A percentile compares a stretch with the other conserved stretches of the same genome.
These are phyloP conservation scores for Cantharis rustica DNA, from an alignment of 2,888 invertebrate genomes.

Conservation along the genomic window DNA sequence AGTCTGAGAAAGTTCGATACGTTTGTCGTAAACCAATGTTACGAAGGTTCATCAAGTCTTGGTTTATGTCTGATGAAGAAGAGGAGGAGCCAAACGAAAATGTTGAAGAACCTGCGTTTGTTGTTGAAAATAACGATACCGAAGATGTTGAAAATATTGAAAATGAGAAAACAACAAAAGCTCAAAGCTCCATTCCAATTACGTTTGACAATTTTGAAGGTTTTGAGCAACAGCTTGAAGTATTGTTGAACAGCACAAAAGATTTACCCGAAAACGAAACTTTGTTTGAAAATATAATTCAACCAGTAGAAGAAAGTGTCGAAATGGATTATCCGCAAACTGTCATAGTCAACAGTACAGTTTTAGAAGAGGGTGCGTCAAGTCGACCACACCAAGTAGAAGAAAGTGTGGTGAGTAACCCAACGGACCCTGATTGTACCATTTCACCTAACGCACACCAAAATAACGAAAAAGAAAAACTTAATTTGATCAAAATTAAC, in stretches of 20 bases:
- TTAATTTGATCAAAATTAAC: not conserved
- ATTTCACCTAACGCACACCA: not conserved
- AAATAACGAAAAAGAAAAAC: not conserved
- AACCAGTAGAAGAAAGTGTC: not conserved
- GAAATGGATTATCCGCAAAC: not conserved
- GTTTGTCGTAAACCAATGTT: slow-evolving; percentile 16
- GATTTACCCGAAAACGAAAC: not conserved
- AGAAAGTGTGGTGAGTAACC: not conserved
- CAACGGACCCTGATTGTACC: not conserved
- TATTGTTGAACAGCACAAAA: slow-evolving; percentile 2
- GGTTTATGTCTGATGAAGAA: slow-evolving; percentile 9
- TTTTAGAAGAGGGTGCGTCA: not conserved
- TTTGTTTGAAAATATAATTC: not conserved
- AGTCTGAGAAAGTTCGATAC: not conserved
- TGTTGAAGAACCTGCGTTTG: not conserved
- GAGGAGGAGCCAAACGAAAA: not conserved
- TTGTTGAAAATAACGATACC: not conserved
- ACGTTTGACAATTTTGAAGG: slow-evolving; percentile 14
- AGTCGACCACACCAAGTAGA: not conserved
- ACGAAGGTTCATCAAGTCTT: slow-evolving; percentile 17
- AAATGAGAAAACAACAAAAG: not conserved
- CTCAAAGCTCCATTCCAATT: not conserved
- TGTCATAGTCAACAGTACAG: not conserved
- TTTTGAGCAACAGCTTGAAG: slow-evolving; percentile 22
- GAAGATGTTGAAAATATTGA: not conserved